Evolutionary conservation across 23 tunicate genomes (phyloP).

Genomic region (Halocynthia aurantium): DNA sequence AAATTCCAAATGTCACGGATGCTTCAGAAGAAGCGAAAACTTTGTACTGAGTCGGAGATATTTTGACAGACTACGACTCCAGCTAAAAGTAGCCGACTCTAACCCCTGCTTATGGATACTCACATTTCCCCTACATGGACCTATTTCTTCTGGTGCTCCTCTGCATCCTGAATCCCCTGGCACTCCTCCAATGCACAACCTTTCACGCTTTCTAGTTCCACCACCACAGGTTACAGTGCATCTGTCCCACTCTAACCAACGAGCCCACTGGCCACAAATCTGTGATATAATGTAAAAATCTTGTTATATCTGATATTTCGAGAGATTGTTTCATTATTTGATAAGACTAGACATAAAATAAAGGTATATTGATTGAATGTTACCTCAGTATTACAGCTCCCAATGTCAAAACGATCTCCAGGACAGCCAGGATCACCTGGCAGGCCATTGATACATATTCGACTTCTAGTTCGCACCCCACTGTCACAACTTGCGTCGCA

Average conservation of each 20-base stretch:
- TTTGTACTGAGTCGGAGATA: too few relatives aligned
- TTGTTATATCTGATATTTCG: too few relatives aligned
- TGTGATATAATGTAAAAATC: neutral
- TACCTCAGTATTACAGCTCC: conserved; percentile 49
- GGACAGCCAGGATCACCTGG: conserved; percentile 73
- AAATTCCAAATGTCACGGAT: too few relatives aligned
- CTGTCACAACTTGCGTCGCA: conserved; percentile 32
- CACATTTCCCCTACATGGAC: conserved; percentile 45
- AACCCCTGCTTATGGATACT: neutral
- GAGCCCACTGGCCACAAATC: conserved; percentile 11
- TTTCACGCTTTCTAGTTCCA: conserved; percentile 14
- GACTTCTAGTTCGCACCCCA: conserved; percentile 16
- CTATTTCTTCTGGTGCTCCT: conserved; percentile 43
- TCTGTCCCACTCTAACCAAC: conserved; percentile 11
- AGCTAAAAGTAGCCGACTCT: too few relatives aligned
- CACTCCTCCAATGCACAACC: conserved; percentile 40
- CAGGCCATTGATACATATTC: conserved; percentile 41
- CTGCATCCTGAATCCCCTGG: conserved; percentile 76
- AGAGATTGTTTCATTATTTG: too few relatives aligned
- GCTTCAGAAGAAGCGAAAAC: too few relatives aligned
- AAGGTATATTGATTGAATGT: too few relatives aligned
- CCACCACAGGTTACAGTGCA: conserved; percentile 31
- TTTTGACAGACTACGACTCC: too few relatives aligned
- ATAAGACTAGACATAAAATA: too few relatives aligned
- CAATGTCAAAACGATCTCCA: conserved; percentile 44